Evolutionary conservation across 2,113 vertebrate genomes (phyloP).

Genomic region (Lampris megalopsis): DNA sequence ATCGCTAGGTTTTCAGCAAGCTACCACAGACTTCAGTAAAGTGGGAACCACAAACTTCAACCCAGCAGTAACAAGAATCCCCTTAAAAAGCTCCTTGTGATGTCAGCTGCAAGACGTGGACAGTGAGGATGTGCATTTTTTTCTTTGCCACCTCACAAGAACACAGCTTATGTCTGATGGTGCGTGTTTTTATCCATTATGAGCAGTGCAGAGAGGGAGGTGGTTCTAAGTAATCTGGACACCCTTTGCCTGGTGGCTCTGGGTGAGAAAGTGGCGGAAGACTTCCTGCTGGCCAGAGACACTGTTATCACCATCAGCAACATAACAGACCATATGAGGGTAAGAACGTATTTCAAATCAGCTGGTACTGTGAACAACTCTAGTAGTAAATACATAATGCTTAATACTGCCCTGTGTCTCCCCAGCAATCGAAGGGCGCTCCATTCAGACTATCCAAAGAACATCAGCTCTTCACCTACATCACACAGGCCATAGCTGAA

Average conservation of each 20-base stretch:
- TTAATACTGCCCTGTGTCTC: constrained; percentile 28
- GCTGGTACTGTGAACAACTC: background rate
- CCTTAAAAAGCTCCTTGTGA: background rate
- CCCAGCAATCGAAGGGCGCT: constrained; percentile 76
- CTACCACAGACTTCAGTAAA: no score
- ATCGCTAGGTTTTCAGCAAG: no score
- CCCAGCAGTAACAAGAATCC: background rate
- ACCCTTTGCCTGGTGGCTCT: constrained; percentile 88
- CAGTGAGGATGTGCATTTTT: constrained; percentile 13
- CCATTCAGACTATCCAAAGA: constrained; percentile 89
- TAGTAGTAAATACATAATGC: background rate
- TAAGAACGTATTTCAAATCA: constrained; percentile 59
- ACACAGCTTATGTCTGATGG: no score
- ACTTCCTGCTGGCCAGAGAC: constrained; percentile 90
- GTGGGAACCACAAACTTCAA: no score
- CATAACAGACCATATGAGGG: constrained; percentile 87
- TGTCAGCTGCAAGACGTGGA: background rate
- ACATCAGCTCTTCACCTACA: constrained; percentile 86
- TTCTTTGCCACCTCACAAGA: no score
- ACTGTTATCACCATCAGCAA: constrained; percentile 87
- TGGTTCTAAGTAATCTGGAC: constrained; percentile 94
- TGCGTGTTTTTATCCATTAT: background rate
- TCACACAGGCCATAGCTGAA: constrained; percentile 85
- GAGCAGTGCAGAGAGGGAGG: constrained; percentile 91
- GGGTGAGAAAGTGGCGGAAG: constrained; percentile 86